Base-by-base conservation (phyloP, 2,113 vertebrate genomes). In the Dolichallabes microphthalmus region DNA sequence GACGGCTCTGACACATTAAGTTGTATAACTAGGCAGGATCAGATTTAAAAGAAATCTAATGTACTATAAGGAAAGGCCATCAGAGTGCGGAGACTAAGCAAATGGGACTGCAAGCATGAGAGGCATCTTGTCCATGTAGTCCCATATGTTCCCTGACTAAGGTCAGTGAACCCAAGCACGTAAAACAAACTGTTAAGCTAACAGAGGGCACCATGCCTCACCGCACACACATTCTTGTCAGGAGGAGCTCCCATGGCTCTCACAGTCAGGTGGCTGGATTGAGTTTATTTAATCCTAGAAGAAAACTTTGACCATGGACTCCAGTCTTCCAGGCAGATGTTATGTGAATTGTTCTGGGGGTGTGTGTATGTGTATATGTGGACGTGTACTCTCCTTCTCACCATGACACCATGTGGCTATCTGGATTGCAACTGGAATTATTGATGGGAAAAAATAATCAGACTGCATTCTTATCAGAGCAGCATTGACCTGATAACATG, bases 311-410 rank as follows among this genome's bases (percentile, higher is more conserved):
- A 73, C 12, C 64, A 85, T 80, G 63, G 63, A 78, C 22, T 68
- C 45, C 30, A 55, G 30, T 30, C 50, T 61, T 9, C 74, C 17
- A 58, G 64, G 13, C 52, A 69, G 53, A 74, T 86, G 73, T 30
- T 15, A 19, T 95, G 94, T 55, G 89, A 93, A 93, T 93, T 95
- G 94, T 94, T 89, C 92, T 35, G 32, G 32, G 91, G 94, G 91
- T 90, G 94, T 94, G 94, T 95, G 95, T 95, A 92, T 93, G 92
- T 94, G 95, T 95, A 94, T 95, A 93, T 95, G 90, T 93, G 90
- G 94, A 91, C 90, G 94, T 94, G 94, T 95, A 94, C 22, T 66
- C 75, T 22, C 30, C 92, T 94, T 94, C 92, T 90, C 94, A 92
- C 92, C 88, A 84, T 82, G 85, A 50, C 89, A 86, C 86, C 88